Percentiles rank a stretch among this genome's conserved stretches.
These are phyloP conservation scores for Diplolepis rosae DNA, from an alignment of 2,888 invertebrate genomes.

Conservation along the genomic window DNA sequence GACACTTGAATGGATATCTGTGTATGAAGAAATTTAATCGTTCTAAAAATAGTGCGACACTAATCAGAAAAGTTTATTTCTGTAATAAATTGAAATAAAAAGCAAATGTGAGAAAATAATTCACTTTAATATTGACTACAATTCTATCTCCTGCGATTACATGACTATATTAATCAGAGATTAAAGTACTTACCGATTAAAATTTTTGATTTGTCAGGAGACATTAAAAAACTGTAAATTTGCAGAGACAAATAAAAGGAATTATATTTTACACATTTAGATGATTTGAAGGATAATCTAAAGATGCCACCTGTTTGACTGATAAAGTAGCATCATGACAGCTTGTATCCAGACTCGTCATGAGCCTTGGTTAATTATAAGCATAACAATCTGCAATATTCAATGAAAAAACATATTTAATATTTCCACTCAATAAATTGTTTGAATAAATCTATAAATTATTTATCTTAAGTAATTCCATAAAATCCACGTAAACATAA, in stretches of 20 bases:
- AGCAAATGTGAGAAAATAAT: background rate
- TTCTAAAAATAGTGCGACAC: background rate
- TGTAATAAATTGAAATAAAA: background rate
- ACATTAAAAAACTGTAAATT: background rate
- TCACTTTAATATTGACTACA: background rate
- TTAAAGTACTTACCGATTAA: background rate
- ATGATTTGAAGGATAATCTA: slow-evolving; percentile 1
- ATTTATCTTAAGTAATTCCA: background rate
- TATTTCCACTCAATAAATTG: too few relatives aligned
- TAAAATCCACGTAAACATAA: background rate
- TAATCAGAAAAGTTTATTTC: background rate
- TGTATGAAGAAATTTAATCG: background rate
- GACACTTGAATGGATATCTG: background rate
- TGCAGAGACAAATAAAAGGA: background rate
- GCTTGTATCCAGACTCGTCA: background rate
- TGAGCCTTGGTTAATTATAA: background rate
- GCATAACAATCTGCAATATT: background rate
- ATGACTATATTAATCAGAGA: background rate
- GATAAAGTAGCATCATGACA: slow-evolving; percentile 10
- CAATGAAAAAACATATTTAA: background rate
- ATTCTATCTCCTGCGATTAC: background rate
- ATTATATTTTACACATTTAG: background rate
- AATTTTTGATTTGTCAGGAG: slow-evolving; percentile 11
- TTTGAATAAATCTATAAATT: background rate
- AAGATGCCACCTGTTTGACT: slow-evolving; percentile 29